A percentile compares a stretch with the other conserved stretches of the same genome.
phyloP scores from a whole-genome alignment of 2,888 invertebrate species.

The Stenolophus ochropezus region DNA sequence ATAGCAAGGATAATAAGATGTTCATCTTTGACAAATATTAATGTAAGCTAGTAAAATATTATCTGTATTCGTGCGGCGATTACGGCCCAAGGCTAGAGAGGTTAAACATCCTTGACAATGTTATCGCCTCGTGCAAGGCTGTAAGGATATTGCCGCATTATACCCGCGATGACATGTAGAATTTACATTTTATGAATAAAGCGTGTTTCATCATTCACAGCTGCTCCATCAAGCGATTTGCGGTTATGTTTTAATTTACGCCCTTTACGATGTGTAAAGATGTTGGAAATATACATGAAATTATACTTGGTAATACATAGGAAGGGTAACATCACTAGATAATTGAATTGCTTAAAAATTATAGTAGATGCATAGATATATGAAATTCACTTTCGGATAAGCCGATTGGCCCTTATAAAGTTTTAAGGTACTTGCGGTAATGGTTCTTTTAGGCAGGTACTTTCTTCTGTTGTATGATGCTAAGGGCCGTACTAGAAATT shows the following conservation, averaged over 20 bases:
- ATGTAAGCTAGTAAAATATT: slow-evolving; percentile 14
- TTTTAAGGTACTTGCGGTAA: too few species aligned
- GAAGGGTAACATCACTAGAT: too few species aligned
- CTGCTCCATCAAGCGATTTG: slow-evolving; percentile 10
- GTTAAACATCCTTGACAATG: slow-evolving; percentile 37
- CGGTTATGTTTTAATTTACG: slow-evolving; percentile 12
- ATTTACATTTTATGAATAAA: slow-evolving; percentile 50
- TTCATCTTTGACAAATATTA: neutral
- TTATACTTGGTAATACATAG: too few species aligned
- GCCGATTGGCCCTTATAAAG: too few species aligned
- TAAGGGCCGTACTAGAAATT: too few species aligned
- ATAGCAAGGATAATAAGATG: neutral
- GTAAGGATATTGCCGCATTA: slow-evolving; percentile 40
- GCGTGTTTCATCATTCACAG: slow-evolving; percentile 16
- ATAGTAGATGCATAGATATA: too few species aligned
- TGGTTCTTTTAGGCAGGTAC: too few species aligned
- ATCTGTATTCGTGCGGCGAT: neutral
- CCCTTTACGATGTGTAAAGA: neutral
- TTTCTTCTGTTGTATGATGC: too few species aligned
- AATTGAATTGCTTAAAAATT: too few species aligned
- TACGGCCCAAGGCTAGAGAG: neutral
- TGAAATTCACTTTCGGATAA: too few species aligned
- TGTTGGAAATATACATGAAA: too few species aligned
- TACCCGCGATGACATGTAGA: slow-evolving; percentile 39
- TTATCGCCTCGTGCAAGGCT: slow-evolving; percentile 13